Evolutionary conservation across 2,113 vertebrate genomes (phyloP), one percentile per base, ranked within the genome.

Genomic region (Drymodes brunneopygia): DNA sequence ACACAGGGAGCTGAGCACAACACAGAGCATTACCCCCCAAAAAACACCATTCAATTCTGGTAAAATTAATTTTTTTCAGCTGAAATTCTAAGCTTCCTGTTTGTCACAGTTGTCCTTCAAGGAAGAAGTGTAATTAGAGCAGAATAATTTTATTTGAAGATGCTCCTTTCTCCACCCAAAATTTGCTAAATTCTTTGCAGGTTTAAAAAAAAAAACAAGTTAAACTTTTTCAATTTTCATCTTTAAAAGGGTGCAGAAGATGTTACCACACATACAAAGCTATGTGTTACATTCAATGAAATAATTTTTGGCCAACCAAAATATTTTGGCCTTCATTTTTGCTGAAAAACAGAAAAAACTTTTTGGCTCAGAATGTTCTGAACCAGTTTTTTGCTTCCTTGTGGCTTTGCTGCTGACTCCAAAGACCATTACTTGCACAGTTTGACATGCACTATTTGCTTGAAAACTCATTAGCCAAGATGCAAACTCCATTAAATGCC

Each of bases 321-420:
- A 67, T 51, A 66, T 78, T 94, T 85, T 81, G 69, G 64, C 64
- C 78, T 91, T 64, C 7, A 23, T 81, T 95, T 95, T 91, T 94
- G 75, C 92, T 93, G 88, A 92, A 91, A 96, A 95, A 92, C 35
- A 90, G 65, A 71, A 79, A 72, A 86, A 90, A 48, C 23, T 4
- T 54, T 40, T 25, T 93, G 77, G 86, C 80, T 93, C 16, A 29
- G 69, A 16, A 6, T 75, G 31, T 53, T 61, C 48, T 48, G 56
- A 94, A 91, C 44, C 71, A 80, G 29, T 80, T 86, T 95, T 94
- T 86, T 91, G n/a, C 31, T 89, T 94, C 80, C 25, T 78, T 86
- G 83, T 94, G 95, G 91, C 91, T 96, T 95, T 91, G 80, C 53
- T 95, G 75, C 72, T 81, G 65, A 60, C 65, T 95, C 61, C 65